Base-by-base conservation (phyloP, 2,113 vertebrate genomes). In the Bufo bufo region DNA sequence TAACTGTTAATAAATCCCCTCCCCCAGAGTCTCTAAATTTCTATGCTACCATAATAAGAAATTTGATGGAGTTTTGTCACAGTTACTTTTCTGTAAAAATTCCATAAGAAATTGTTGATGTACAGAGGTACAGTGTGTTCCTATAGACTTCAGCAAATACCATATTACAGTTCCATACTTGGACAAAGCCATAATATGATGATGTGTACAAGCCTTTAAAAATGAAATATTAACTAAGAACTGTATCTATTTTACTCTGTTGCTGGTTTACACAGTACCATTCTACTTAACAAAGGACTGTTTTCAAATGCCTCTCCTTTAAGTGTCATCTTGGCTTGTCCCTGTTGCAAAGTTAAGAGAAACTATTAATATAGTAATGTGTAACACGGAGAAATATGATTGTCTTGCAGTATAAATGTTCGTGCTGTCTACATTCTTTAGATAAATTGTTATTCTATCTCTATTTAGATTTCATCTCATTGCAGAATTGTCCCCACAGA, bases 391-490 rank as follows among this genome's bases (percentile, higher is more conserved):
- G 66, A 66, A 78, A 49, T 61, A 88, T 88, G 87, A 88, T 88
- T 84, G 72, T 81, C 75, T 84, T 88, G 54, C 87, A 78, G 65
- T 84, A 88, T 88, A 88, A 88, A 88, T 88, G 66, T 84, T 69
- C 84, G 47, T 88, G 87, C 87, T 88, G 81, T 88, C 87, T 88
- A 74, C 81, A 65, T 88, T 77, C 72, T 88, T 84, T 84, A 88
- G 87, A 88, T 88, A 84, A 88, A 88, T 84, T 84, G 82, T 84
- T 77, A 77, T 84, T 88, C 81, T 84, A 72, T 88, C 81, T 88
- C 87, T 88, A 88, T 88, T 88, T 84, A 88, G 82, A 84, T 88
- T 88, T 88, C 47, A 75, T 88, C 87, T 88, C 81, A 69, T 88
- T 56, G 87, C 81, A 84, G 81, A 84, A 84, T 88, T 88, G 87